These are phyloP conservation scores for Pelobates cultripes DNA, from an alignment of 2,797 vertebrate genomes.

Conservation along the genomic window DNA sequence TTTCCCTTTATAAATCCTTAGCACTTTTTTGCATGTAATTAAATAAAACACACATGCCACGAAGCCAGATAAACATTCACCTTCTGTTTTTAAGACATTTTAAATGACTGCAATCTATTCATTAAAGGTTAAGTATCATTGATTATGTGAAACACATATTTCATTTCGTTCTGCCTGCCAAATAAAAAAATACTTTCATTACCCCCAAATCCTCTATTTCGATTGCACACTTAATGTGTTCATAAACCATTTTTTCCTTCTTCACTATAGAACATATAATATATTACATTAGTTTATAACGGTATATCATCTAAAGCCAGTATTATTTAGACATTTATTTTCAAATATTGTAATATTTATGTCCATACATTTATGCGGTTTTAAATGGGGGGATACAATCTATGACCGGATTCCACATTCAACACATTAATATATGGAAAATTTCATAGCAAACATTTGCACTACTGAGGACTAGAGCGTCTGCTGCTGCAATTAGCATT, in stretches of 20 bases:
- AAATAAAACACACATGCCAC: background rate
- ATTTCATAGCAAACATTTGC: constrained; percentile 18
- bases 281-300: constrained; percentile 41
- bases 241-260: too few relatives aligned
- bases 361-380: constrained; percentile 25
- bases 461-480: background rate
- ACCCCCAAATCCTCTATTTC: too few relatives aligned
- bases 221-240: too few relatives aligned
- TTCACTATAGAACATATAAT: too few relatives aligned
- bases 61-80: background rate
- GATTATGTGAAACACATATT: background rate
- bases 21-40: background rate
- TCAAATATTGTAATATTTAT: constrained; percentile 17
- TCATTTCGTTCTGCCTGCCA: too few relatives aligned
- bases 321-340: constrained; percentile 37
- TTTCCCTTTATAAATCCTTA: constrained; percentile 11
- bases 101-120: background rate
- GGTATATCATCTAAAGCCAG: constrained; percentile 50
- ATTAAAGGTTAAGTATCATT: background rate
- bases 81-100: background rate
- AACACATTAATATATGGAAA: constrained; percentile 4
- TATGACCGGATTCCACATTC: background rate
- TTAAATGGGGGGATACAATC: constrained; percentile 6
- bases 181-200: too few relatives aligned
- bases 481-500: constrained; percentile 1